These are phyloP conservation scores for Drosophila kikkawai DNA, from an alignment of 1,140 invertebrate species.

Conservation along the genomic window DNA sequence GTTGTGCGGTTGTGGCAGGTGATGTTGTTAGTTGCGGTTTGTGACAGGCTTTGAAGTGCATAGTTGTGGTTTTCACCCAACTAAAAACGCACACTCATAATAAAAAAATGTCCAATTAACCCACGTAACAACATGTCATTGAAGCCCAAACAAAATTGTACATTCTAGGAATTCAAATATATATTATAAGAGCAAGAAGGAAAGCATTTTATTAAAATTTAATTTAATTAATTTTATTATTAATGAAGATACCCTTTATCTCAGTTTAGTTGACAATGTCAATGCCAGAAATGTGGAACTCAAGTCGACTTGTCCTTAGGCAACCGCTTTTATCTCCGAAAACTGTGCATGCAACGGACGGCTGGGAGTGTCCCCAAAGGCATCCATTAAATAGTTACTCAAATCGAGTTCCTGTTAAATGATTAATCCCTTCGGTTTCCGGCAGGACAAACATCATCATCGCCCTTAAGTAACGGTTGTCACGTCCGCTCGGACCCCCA, in stretches of 20 bases:
- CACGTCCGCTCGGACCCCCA: conserved; percentile 16
- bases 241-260: not conserved
- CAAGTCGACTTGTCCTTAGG: not conserved
- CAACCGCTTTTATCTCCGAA: not conserved
- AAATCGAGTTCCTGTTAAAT: conserved; percentile 24
- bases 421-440: conserved; percentile 35
- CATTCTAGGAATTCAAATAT: not conserved
- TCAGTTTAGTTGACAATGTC: not conserved
- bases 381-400: conserved; percentile 15
- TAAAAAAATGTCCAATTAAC: conserved; percentile 2
- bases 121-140: not conserved
- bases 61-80: conserved; percentile 8
- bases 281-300: not conserved
- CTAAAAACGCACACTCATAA: not conserved
- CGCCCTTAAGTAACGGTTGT: conserved; percentile 15
- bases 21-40: conserved; percentile 21
- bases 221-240: not conserved
- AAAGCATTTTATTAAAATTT: no score
- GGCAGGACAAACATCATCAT: conserved; percentile 24
- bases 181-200: not conserved
- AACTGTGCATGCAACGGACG: conserved; percentile 1
- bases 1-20: conserved; percentile 15
- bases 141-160: not conserved
- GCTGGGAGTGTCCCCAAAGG: conserved; percentile 1
- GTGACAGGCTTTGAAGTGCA: conserved; percentile 21